These are phyloP conservation scores for Metopolophium dirhodum DNA, from an alignment of 1,140 invertebrate species.

Conservation along the genomic window DNA sequence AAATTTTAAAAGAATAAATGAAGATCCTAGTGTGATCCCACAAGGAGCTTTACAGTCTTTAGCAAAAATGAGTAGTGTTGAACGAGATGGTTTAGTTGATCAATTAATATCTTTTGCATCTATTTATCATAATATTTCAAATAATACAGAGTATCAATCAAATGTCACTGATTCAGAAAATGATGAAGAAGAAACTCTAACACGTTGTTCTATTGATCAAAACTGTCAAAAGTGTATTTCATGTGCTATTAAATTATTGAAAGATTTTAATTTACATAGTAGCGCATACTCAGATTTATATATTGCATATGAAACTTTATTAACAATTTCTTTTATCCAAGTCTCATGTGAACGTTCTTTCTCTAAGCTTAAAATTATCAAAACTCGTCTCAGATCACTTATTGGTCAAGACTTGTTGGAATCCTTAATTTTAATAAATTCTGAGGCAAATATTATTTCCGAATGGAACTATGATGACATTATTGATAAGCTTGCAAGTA, in stretches of 20 bases:
- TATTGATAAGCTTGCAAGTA: neutral
- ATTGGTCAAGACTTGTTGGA: neutral
- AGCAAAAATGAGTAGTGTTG: neutral
- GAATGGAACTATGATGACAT: neutral
- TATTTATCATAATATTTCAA: no score
- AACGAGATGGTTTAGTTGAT: neutral
- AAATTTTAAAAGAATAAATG: neutral
- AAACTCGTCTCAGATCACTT: neutral
- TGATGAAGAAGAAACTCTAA: neutral
- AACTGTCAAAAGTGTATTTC: neutral
- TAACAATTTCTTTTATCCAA: neutral
- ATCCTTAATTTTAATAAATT: slow-evolving; percentile 1
- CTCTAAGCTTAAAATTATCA: neutral
- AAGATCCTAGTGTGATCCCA: neutral
- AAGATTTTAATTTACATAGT: slow-evolving; percentile 5
- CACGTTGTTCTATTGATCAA: neutral
- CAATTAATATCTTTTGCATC: no score
- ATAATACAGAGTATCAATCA: no score
- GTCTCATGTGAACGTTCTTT: neutral
- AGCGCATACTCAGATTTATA: neutral
- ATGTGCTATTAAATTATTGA: neutral
- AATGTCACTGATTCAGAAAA: neutral
- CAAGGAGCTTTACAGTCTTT: neutral
- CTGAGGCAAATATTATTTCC: neutral
- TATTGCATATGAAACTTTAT: neutral